Conservation (phyloP, 2,888 invertebrate species). For the Linnaemya tessellans region DNA sequence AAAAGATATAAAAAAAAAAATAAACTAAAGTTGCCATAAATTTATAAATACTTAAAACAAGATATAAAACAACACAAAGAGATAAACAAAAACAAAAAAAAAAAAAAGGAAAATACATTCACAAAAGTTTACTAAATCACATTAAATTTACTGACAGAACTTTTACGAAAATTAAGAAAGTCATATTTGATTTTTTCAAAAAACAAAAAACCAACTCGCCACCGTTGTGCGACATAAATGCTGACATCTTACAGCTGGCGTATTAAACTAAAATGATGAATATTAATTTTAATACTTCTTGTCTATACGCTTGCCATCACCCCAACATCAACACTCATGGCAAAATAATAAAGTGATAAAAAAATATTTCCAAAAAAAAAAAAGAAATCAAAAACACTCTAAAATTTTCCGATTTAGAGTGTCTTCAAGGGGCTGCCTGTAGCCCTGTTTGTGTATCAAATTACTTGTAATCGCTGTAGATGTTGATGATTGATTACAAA, state of each 20-base stretch:
- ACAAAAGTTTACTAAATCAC: neutral
- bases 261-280: conserved; percentile 47
- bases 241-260: conserved; percentile 52
- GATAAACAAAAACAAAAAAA: neutral
- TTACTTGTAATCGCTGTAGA: conserved; percentile 10
- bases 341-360: conserved; percentile 49
- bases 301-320: conserved; percentile 21
- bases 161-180: neutral
- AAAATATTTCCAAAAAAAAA: neutral
- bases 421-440: neutral
- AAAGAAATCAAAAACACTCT: neutral
- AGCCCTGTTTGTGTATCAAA: conserved; percentile 3
- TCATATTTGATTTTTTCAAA: neutral
- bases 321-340: conserved; percentile 9
- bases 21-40: neutral
- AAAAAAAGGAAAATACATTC: too few species aligned
- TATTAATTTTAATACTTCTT: conserved; percentile 30
- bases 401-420: conserved; percentile 16
- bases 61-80: conserved; percentile 12
- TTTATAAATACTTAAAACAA: neutral
- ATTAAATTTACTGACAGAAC: neutral
- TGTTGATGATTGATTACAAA: conserved; percentile 29
- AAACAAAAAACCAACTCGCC: neutral
- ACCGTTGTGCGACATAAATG: conserved; percentile 29
- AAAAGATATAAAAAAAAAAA: neutral